Base-by-base conservation (phyloP, 2,113 vertebrate species). In the Lutjanus erythropterus region DNA sequence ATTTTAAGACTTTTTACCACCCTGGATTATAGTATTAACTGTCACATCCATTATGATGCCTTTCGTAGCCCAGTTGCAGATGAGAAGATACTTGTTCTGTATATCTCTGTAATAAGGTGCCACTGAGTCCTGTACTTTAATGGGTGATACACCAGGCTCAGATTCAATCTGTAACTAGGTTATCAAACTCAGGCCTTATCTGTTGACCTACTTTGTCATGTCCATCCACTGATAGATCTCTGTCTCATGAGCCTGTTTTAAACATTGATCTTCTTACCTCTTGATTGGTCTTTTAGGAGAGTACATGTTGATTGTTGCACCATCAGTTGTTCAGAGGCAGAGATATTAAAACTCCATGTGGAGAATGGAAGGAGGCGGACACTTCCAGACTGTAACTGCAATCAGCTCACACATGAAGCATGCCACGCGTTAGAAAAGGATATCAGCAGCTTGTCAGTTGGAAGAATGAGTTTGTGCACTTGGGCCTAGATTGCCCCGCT, bases 381-480 rank as follows among this genome's bases (percentile, higher is more conserved):
- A 29, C 49, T n/a, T 68, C n/a, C 16, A 10, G 60, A 50, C 53
- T 19, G 16, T 0, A 53, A 27, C 25, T 25, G 25, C 1, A 14
- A 49, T 79, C 46, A 41, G 49, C 73, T 70, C 68, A 14, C 70
- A 79, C 66, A 70, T 53, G 62, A 81, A 68, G 61, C 55, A 37
- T 35, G 46, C 11, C 10, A 3, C 33, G 50, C 70, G n/a, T 71
- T 37, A 53, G 61, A 76, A 60, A 78, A 76, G 70, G 44, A 74
- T 70, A 84, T 85, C 86, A 78, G 70, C 62, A 25, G 56, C 58
- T 66, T 62, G 72, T 84, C 78, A 59, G 84, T 8, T 77, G 73
- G 66, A 71, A 60, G 76, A 83, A 80, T 29, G 79, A 73, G 39
- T 78, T 69, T 72, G 49, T 75, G 83, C 75, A 81, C 50, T 80